Conservation (phyloP, 2,113 vertebrate genomes). For the Chaetodon trifascialis region DNA sequence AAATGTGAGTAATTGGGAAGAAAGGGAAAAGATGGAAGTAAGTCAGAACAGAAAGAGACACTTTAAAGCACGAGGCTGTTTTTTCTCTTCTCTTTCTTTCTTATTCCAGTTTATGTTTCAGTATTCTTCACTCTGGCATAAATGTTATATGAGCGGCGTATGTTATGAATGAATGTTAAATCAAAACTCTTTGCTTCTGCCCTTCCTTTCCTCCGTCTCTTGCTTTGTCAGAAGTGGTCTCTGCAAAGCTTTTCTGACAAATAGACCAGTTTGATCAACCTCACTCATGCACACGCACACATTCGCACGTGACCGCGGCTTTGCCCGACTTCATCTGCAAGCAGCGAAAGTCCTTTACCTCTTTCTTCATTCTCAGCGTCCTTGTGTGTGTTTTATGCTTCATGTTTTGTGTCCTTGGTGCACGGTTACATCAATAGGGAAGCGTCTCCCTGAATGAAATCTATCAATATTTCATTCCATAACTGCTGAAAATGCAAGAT, state of each 20-base stretch:
- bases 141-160: conserved; percentile 53
- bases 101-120: conserved; percentile 50
- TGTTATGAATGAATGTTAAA: conserved; percentile 54
- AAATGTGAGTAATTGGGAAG: conserved; percentile 33
- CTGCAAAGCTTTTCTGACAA: conserved; percentile 48
- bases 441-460: conserved; percentile 55
- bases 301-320: conserved; percentile 13
- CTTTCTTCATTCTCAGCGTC: conserved; percentile 22
- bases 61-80: conserved; percentile 7
- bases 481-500: conserved; percentile 57
- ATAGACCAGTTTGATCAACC: conserved; percentile 52
- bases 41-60: conserved; percentile 19
- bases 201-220: conserved; percentile 6
- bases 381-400: conserved; percentile 56
- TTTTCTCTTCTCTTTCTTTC: conserved; percentile 5
- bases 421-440: conserved; percentile 47
- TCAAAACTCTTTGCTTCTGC: conserved; percentile 31
- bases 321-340: conserved; percentile 13
- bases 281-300: not conserved
- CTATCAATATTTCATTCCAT: conserved; percentile 70
- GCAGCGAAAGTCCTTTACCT: conserved; percentile 27
- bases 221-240: conserved; percentile 22
- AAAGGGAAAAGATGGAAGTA: conserved; percentile 31
- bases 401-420: conserved; percentile 48
- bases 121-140: conserved; percentile 19